Evolutionary conservation across 2,113 vertebrate species (phyloP), one percentile per base, ranked within the genome.

Genomic region (Lucifuga dentata): DNA sequence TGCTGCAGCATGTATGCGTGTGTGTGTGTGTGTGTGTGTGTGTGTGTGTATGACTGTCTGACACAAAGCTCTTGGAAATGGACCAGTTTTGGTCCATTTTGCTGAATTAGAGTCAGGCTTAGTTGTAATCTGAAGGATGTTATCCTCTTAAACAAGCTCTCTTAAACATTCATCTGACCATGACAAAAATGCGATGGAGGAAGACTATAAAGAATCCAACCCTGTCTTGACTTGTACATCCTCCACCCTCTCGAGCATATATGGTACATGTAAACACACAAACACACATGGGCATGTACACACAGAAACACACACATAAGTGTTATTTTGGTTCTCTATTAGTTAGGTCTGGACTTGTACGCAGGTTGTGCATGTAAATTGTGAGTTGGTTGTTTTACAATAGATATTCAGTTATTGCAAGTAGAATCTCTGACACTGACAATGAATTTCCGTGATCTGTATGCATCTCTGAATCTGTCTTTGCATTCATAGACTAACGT

Each of bases 191-290:
- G 44, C 10, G 29, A 57, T 55, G 53, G 9, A 58, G 38, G 77
- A 44, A 49, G 63, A 60, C 57, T 62, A 24, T 78, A 69, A 73
- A 73, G 43, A 84, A 51, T 74, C 20, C 9, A 19, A 62, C 67
- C 71, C 55, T 89, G 85, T 85, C 82, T 57, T 44, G 78, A 83
- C 82, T 86, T 87, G 86, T 35, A 53, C 44, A 52, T 73, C 68
- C 35, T 72, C 55, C n/a, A 2, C 60, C 55, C 19, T 50, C 12
- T 8, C 0, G 11, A 41, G 38, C 20, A 48, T 39, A 45, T 33
- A 26, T 21, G 58, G 59, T 24, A 8, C 40, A 23, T 11, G 10
- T 3, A 53, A 6, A 26, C 16, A 8, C n/a, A 59, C 24, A 24
- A 29, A 41, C 1, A 29, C 24, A 6, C 45, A 17, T 16, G n/a